Conservation (phyloP, 2,888 invertebrate species). For the Ctena decussata region DNA sequence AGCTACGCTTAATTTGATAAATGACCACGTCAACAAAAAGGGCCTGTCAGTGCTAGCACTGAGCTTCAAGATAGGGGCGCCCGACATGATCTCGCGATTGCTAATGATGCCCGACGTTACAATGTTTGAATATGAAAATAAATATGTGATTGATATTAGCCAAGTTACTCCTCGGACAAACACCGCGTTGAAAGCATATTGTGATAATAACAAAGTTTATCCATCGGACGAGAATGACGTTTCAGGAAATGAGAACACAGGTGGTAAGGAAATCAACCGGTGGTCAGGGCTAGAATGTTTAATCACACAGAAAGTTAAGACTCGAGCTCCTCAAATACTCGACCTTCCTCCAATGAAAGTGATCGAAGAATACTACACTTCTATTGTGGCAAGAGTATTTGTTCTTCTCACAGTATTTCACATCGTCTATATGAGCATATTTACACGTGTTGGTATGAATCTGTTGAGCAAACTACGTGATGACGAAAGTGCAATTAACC, state of each 20-base stretch:
- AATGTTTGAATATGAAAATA: constrained; percentile 57
- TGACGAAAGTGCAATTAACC: constrained; percentile 48
- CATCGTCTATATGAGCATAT: constrained; percentile 82
- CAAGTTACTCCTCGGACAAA: constrained; percentile 77
- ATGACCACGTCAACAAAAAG: constrained; percentile 75
- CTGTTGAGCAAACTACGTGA: constrained; percentile 67
- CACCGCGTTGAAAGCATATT: constrained; percentile 48
- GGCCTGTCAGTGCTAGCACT: constrained; percentile 78
- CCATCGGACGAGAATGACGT: constrained; percentile 28
- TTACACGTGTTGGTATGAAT: constrained; percentile 73
- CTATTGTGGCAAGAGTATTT: constrained; percentile 81
- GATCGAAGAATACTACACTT: constrained; percentile 80
- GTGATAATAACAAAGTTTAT: constrained; percentile 16
- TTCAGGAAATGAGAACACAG: constrained; percentile 20
- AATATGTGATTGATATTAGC: constrained; percentile 80
- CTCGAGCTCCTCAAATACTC: constrained; percentile 78
- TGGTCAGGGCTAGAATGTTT: constrained; percentile 82
- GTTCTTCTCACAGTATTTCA: constrained; percentile 79
- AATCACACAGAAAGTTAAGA: constrained; percentile 70
- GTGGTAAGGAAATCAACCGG: constrained; percentile 38
- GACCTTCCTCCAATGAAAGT: constrained; percentile 81
- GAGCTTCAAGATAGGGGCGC: constrained; percentile 77
- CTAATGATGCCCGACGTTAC: constrained; percentile 80
- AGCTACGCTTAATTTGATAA: constrained; percentile 74
- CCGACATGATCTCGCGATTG: constrained; percentile 76